phyloP scores from a whole-genome alignment of 2,888 invertebrate genomes.

The Tryphoninae sp. region DNA sequence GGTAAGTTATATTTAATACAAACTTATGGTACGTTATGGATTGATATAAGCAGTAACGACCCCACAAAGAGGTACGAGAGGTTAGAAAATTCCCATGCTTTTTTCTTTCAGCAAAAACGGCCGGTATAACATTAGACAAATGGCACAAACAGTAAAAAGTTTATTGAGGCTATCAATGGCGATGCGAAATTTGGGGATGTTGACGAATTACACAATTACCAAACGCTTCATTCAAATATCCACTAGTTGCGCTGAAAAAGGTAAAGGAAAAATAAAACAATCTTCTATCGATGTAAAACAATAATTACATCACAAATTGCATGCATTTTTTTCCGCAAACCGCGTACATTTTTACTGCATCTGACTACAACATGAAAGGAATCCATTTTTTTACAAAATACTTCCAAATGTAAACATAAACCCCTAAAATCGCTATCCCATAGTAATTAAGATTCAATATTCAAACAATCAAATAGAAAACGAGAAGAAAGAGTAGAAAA shows the following conservation, averaged over 20 bases:
- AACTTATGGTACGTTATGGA: neutral
- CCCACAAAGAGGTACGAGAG: neutral
- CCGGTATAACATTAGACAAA: slow-evolving; percentile 38
- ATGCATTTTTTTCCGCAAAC: neutral
- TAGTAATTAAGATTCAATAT: neutral
- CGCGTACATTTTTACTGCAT: no score
- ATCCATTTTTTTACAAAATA: no score
- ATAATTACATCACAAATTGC: neutral
- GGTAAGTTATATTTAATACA: slow-evolving; percentile 3
- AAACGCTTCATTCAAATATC: slow-evolving; percentile 55
- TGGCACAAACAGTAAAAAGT: slow-evolving; percentile 60
- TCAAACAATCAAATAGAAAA: neutral
- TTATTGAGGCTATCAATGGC: slow-evolving; percentile 57
- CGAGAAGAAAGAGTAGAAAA: neutral
- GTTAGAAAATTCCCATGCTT: slow-evolving; percentile 19
- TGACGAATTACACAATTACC: slow-evolving; percentile 43
- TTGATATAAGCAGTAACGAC: neutral
- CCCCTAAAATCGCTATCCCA: no score
- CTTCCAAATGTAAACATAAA: no score
- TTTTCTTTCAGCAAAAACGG: slow-evolving; percentile 29
- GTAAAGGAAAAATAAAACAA: slow-evolving; percentile 16
- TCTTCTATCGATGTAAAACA: neutral
- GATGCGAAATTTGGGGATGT: slow-evolving; percentile 52
- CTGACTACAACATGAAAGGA: no score
- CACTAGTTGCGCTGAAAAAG: slow-evolving; percentile 23